Evolutionary conservation across 35 echinoderm and acorn worm species (phyloP).

Genomic region (Antedon bifida): DNA sequence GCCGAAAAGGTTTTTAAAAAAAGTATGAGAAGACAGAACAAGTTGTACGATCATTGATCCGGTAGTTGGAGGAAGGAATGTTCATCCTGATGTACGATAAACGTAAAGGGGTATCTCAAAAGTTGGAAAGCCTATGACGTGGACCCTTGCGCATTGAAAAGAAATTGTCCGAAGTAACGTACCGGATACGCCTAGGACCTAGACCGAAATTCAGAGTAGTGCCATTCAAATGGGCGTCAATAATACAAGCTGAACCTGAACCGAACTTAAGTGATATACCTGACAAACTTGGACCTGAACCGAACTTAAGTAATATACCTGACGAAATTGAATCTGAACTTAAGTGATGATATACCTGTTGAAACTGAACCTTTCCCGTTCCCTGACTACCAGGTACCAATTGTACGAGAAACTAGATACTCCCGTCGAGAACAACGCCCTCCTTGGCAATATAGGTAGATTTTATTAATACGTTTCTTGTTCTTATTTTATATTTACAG

Average conservation of each 20-base stretch:
- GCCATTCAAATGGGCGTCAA: slow-evolving; percentile 5
- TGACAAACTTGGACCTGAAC: not conserved
- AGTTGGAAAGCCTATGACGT: slow-evolving; percentile 15
- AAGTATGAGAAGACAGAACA: slow-evolving; percentile 1
- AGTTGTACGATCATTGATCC: slow-evolving; percentile 5
- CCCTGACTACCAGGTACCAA: no score
- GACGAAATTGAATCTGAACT: not conserved
- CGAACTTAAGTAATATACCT: not conserved
- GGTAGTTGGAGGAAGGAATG: not conserved
- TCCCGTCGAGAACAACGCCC: no score
- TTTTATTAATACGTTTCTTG: no score
- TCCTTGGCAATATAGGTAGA: no score
- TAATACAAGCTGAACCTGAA: not conserved
- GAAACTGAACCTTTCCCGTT: no score
- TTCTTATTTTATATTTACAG: no score
- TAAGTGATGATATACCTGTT: not conserved
- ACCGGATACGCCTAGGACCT: slow-evolving; percentile 11
- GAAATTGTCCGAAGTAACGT: slow-evolving; percentile 7
- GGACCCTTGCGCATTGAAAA: slow-evolving; percentile 17
- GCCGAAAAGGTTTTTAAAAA: not conserved
- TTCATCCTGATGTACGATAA: slow-evolving; percentile 15
- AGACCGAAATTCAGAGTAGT: slow-evolving; percentile 14
- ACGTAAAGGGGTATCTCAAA: slow-evolving; percentile 8
- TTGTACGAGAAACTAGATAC: no score
- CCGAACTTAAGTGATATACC: not conserved